These are phyloP conservation scores for Lophotriccus pileatus DNA, from an alignment of 2,797 vertebrate species.

Conservation along the genomic window DNA sequence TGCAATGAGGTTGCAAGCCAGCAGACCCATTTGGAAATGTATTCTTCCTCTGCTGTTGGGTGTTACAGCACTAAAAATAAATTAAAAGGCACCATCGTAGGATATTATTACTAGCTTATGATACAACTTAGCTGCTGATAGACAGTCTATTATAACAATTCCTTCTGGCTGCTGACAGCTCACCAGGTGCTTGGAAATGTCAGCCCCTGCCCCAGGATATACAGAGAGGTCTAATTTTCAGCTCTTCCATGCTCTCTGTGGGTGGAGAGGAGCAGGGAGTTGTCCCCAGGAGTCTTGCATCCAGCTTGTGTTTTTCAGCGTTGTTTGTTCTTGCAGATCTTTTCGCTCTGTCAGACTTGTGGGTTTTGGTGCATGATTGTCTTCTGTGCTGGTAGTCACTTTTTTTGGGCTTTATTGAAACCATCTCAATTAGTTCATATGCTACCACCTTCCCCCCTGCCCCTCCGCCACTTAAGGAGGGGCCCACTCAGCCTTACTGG, in stretches of 20 bases:
- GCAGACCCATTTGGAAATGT: slow-evolving; percentile 21
- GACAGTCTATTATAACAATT: not conserved
- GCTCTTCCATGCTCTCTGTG: not conserved
- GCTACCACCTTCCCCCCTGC: not conserved
- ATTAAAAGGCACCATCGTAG: slow-evolving; percentile 16
- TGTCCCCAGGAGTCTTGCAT: not conserved
- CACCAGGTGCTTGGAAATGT: slow-evolving; percentile 46
- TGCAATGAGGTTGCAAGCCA: not conserved
- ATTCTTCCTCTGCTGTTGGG: slow-evolving; percentile 10
- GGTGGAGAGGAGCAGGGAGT: not conserved
- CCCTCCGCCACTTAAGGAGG: not conserved
- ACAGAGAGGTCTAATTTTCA: slow-evolving; percentile 18
- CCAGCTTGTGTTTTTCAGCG: not conserved
- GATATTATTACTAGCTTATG: slow-evolving; percentile 40
- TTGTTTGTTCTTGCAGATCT: not conserved
- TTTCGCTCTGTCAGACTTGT: not conserved
- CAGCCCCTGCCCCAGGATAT: not conserved
- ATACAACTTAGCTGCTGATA: slow-evolving; percentile 37
- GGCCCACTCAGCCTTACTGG: not conserved
- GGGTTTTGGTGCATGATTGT: not conserved
- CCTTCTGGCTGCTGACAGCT: slow-evolving; percentile 18
- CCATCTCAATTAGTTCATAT: not conserved
- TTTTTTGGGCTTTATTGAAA: not conserved
- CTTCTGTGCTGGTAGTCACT: not conserved
- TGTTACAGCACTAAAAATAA: slow-evolving; percentile 51